Evolutionary conservation across 2,113 vertebrate genomes (phyloP).

Genomic region (Nothoprocta pentlandii): DNA sequence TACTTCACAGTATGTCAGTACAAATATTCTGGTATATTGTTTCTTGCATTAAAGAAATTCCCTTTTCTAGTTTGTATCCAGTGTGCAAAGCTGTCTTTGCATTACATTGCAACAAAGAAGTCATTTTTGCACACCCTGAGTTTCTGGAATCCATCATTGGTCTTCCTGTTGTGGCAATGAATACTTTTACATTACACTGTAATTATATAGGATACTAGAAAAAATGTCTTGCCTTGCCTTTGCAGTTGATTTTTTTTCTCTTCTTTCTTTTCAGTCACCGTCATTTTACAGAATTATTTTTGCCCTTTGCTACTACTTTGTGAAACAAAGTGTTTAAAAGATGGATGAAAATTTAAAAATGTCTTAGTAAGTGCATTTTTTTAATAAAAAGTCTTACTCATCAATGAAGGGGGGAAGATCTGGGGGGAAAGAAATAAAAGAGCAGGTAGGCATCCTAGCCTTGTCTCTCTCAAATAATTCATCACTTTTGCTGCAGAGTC

Average conservation of each 20-base stretch:
- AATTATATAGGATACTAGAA: not conserved
- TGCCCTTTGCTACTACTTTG: not conserved
- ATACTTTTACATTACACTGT: not conserved
- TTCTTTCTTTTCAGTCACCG: not conserved
- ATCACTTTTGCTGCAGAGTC: not conserved
- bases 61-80: constrained; percentile 9
- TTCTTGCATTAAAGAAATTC: constrained; percentile 28
- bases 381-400: not conserved
- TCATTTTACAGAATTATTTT: not conserved
- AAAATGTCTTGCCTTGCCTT: not conserved
- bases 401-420: not conserved
- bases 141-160: constrained; percentile 4
- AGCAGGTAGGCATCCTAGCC: not conserved
- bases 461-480: not conserved
- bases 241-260: not conserved
- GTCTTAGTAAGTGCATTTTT: not conserved
- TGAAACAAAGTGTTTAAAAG: not conserved
- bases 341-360: not conserved
- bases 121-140: not conserved
- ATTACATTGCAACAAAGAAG: not conserved
- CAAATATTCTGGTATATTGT: constrained; percentile 13
- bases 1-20: not conserved
- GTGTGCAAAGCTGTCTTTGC: not conserved
- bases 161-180: not conserved
- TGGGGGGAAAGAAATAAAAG: not conserved